These are phyloP conservation scores for Aradus depressus DNA, from an alignment of 2,888 invertebrate genomes.

Conservation along the genomic window DNA sequence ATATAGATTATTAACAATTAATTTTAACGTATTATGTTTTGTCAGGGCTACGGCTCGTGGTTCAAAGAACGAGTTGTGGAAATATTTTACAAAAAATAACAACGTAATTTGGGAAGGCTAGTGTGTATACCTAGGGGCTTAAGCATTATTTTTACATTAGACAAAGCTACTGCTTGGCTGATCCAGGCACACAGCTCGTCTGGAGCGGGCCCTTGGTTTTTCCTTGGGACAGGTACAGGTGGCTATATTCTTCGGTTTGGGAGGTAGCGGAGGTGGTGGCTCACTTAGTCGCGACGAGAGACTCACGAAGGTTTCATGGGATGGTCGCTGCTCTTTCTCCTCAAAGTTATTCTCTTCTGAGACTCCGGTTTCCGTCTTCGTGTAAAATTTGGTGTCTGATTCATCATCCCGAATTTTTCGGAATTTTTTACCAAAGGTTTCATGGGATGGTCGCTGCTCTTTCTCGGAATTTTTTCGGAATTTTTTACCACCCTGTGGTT, in stretches of 20 bases:
- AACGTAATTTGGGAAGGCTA: no score
- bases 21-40: no score
- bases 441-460: no score
- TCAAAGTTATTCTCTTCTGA: conserved; percentile 6
- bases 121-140: no score
- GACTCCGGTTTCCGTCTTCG: not conserved
- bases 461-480: no score
- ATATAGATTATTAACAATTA: no score
- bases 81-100: no score
- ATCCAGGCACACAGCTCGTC: conserved; percentile 45
- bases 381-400: conserved; percentile 26
- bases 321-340: conserved; percentile 4
- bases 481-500: conserved; percentile 37
- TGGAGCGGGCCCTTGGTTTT: conserved; percentile 21
- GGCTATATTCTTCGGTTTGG: conserved; percentile 59
- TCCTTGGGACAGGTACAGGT: conserved; percentile 22
- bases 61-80: no score
- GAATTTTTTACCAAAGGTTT: no score
- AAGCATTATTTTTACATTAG: no score
- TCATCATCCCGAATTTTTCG: conserved; percentile 36
- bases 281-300: conserved; percentile 18
- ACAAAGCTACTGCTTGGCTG: conserved; percentile 56
- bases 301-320: conserved; percentile 7
- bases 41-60: no score
- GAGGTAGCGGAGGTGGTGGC: conserved; percentile 57